Evolutionary conservation across 2,113 vertebrate genomes (phyloP).

Genomic region (Martes martes): DNA sequence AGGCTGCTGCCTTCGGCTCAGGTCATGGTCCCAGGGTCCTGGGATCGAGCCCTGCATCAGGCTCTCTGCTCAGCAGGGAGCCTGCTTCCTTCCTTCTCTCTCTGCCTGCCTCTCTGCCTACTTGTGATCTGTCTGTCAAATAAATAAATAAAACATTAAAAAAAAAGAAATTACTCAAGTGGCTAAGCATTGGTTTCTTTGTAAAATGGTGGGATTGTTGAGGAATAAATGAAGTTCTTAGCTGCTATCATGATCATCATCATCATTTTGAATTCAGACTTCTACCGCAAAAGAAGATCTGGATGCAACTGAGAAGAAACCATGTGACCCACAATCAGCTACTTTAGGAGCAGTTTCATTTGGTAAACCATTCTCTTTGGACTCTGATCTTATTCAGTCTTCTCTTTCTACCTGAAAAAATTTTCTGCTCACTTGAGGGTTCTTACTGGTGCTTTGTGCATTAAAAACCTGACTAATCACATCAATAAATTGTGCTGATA

Average conservation of each 20-base stretch:
- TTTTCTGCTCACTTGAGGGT: not conserved
- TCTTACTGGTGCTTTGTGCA: not conserved
- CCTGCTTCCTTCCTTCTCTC: no score
- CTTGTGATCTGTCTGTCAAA: no score
- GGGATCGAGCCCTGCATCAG: no score
- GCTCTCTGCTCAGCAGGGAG: no score
- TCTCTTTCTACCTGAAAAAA: constrained; percentile 1
- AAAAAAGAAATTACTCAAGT: not conserved
- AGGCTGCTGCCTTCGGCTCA: no score
- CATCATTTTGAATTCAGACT: not conserved
- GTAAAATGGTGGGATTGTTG: not conserved
- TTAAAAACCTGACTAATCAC: constrained; percentile 1
- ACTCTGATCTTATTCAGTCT: not conserved
- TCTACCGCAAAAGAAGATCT: not conserved
- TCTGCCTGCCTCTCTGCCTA: no score
- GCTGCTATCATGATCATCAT: not conserved
- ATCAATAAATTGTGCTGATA: not conserved
- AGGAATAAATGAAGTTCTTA: not conserved
- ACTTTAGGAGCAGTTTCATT: not conserved
- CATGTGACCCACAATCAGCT: not conserved
- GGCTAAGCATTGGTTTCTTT: not conserved
- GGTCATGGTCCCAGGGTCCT: no score
- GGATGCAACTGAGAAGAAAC: not conserved
- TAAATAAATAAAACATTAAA: no score
- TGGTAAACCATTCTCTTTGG: not conserved